Evolutionary conservation across 2,113 vertebrate genomes (phyloP).

Genomic region (Pseudonaja textilis): DNA sequence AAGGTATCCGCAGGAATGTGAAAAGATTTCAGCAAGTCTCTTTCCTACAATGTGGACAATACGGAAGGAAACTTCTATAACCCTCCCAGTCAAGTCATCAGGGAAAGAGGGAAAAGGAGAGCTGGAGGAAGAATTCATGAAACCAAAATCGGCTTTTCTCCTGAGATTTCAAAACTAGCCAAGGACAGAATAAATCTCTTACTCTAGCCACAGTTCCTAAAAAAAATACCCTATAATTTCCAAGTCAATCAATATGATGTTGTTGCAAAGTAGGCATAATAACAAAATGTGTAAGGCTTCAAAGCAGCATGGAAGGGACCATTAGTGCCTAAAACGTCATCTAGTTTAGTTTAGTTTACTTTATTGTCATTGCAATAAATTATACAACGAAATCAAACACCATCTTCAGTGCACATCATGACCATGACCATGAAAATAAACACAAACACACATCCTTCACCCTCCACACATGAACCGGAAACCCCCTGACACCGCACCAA

Average conservation of each 20-base stretch:
- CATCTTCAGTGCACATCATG: no score
- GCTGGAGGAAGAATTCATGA: background rate
- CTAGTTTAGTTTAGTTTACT: background rate
- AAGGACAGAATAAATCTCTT: background rate
- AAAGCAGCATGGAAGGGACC: background rate
- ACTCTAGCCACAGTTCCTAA: background rate
- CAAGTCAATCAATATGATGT: background rate
- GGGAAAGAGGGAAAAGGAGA: background rate
- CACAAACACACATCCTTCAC: no score
- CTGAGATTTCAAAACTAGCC: background rate
- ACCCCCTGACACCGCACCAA: no score
- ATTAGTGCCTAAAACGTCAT: background rate
- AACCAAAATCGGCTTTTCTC: background rate
- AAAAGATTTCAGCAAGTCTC: constrained; percentile 91
- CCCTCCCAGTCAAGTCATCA: background rate
- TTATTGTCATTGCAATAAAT: no score
- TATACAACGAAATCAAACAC: no score
- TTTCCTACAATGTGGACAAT: constrained; percentile 70
- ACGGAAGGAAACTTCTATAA: background rate
- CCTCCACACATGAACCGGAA: no score
- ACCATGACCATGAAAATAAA: no score
- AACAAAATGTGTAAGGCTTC: background rate
- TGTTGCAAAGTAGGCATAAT: background rate
- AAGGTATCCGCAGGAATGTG: constrained; percentile 84
- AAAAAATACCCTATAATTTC: background rate